Percentiles rank a stretch among this genome's conserved stretches.
Conservation (phyloP, 2,113 vertebrate species). For the Entelurus aequoreus region DNA sequence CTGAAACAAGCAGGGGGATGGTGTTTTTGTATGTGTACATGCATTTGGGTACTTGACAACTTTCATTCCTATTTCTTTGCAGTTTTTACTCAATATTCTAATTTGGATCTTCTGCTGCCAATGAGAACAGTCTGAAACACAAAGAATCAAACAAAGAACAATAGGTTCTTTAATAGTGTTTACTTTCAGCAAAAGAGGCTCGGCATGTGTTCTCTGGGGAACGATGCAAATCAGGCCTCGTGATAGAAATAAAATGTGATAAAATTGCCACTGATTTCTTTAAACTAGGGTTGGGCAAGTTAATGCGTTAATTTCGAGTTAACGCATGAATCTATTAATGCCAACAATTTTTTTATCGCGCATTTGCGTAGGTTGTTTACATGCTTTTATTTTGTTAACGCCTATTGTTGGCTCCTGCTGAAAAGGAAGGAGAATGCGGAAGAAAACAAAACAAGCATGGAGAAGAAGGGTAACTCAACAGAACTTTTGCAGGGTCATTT, state of each 20-base stretch:
- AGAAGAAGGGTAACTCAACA: too few relatives aligned
- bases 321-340: too few relatives aligned
- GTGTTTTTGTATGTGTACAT: constrained; percentile 27
- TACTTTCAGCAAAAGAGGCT: not conserved
- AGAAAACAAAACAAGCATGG: too few relatives aligned
- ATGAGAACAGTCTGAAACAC: not conserved
- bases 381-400: too few relatives aligned
- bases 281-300: too few relatives aligned
- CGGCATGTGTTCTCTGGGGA: not conserved
- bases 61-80: constrained; percentile 11
- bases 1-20: constrained; percentile 30
- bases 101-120: too few relatives aligned
- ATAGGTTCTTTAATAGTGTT: constrained; percentile 19
- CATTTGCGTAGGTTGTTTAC: too few relatives aligned
- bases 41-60: constrained; percentile 45
- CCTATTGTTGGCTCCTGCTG: too few relatives aligned
- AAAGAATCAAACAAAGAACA: constrained; percentile 25
- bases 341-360: too few relatives aligned
- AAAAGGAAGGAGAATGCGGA: too few relatives aligned
- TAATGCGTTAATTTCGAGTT: too few relatives aligned
- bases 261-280: constrained; percentile 24
- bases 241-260: not conserved
- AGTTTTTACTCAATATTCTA: not conserved
- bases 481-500: too few relatives aligned
- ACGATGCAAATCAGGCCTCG: not conserved